Conservation (phyloP, 1,140 invertebrate species). For the Heliconius eleuchia region DNA sequence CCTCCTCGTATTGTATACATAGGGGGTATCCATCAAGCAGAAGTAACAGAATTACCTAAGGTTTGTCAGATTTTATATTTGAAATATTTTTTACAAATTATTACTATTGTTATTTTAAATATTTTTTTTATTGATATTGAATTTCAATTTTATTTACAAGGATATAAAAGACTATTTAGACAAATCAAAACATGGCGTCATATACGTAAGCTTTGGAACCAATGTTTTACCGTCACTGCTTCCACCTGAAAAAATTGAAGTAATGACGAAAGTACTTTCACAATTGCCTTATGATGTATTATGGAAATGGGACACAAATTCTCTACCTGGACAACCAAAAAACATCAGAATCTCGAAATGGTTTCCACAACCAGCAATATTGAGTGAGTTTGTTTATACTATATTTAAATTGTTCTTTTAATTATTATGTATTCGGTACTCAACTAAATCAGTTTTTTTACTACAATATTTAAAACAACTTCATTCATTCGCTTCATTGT, state of each 20-base stretch:
- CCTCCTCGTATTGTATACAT: constrained; percentile 72
- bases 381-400: constrained; percentile 58
- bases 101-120: neutral
- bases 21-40: constrained; percentile 72
- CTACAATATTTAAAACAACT: no score
- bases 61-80: constrained; percentile 18
- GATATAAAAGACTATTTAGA: constrained; percentile 2
- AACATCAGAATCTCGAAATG: constrained; percentile 51
- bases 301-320: constrained; percentile 76
- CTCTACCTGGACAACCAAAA: constrained; percentile 35
- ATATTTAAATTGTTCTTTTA: neutral
- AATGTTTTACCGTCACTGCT: constrained; percentile 5
- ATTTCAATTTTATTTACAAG: neutral
- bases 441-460: no score
- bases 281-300: constrained; percentile 1
- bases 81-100: neutral
- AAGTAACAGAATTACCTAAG: constrained; percentile 52
- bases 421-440: neutral
- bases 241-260: constrained; percentile 8
- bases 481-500: no score
- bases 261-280: constrained; percentile 35
- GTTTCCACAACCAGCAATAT: constrained; percentile 55
- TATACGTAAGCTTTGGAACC: constrained; percentile 9
- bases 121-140: neutral
- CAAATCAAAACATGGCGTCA: neutral